These are phyloP conservation scores for Artibeus jamaicensis DNA, from an alignment of 2,797 vertebrate genomes.

Conservation along the genomic window DNA sequence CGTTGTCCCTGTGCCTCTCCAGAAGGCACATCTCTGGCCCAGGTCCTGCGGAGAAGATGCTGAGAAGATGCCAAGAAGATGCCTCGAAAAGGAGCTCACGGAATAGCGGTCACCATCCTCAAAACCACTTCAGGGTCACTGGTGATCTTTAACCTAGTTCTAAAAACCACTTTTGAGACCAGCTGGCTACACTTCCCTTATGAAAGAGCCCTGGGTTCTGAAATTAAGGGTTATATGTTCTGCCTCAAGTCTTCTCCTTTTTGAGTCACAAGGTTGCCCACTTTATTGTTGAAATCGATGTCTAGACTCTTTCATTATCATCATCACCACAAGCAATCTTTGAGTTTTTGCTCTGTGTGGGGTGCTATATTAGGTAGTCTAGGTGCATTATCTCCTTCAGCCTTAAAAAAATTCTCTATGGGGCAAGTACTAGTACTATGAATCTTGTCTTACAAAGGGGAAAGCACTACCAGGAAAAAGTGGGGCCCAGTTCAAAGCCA, in stretches of 20 bases:
- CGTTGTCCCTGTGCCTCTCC: fast-evolving
- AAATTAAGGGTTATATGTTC: background rate
- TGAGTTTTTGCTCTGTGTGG: background rate
- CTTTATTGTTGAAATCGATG: background rate
- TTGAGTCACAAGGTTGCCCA: background rate
- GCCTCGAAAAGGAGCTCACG: background rate
- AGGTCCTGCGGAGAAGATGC: background rate
- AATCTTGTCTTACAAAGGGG: background rate
- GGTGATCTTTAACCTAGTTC: background rate
- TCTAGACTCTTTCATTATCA: background rate
- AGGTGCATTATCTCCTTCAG: background rate
- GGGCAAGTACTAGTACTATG: background rate
- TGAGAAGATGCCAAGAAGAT: no score
- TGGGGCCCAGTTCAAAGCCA: background rate
- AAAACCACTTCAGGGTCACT: background rate
- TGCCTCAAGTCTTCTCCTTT: background rate
- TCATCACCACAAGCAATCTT: background rate
- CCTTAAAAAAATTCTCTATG: background rate
- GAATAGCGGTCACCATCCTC: background rate
- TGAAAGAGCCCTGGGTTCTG: background rate
- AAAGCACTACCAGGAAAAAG: background rate
- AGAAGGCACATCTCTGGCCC: background rate
- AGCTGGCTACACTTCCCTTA: background rate
- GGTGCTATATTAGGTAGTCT: background rate
- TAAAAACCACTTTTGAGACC: background rate